Evolutionary conservation across 2,113 vertebrate species (phyloP).

Genomic region (Brevimyrus niger): DNA sequence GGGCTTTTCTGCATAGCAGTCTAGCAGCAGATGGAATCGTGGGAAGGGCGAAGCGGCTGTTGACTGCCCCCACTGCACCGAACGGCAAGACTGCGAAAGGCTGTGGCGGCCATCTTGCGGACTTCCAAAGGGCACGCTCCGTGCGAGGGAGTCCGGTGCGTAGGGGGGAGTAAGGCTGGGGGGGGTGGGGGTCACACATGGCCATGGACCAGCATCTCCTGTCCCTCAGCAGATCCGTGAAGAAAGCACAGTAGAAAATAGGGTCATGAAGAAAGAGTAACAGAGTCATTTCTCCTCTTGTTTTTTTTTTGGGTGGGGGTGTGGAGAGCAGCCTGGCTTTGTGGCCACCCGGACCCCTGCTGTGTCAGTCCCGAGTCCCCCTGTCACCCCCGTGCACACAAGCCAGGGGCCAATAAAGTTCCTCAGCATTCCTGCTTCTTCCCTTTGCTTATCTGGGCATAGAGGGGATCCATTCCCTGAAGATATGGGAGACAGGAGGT

Average conservation of each 20-base stretch:
- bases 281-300: neutral
- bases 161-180: slow-evolving; percentile 11
- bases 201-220: neutral
- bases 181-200: neutral
- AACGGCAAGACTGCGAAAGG: neutral
- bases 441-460: slow-evolving; percentile 91
- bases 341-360: neutral
- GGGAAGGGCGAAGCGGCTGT: slow-evolving; percentile 33
- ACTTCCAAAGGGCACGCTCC: neutral
- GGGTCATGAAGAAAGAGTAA: neutral
- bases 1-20: slow-evolving; percentile 81
- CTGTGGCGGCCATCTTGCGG: neutral
- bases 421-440: slow-evolving; percentile 72
- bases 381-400: slow-evolving; percentile 16
- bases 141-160: neutral
- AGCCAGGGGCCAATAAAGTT: slow-evolving; percentile 29
- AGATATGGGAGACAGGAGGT: neutral
- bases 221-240: neutral
- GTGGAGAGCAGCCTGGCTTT: neutral
- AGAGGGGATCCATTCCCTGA: slow-evolving; percentile 87
- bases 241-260: neutral
- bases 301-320: neutral
- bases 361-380: neutral
- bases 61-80: neutral
- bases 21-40: slow-evolving; percentile 69